Conservation (phyloP, 2,888 invertebrate genomes). For the Ormyrus labotus region DNA sequence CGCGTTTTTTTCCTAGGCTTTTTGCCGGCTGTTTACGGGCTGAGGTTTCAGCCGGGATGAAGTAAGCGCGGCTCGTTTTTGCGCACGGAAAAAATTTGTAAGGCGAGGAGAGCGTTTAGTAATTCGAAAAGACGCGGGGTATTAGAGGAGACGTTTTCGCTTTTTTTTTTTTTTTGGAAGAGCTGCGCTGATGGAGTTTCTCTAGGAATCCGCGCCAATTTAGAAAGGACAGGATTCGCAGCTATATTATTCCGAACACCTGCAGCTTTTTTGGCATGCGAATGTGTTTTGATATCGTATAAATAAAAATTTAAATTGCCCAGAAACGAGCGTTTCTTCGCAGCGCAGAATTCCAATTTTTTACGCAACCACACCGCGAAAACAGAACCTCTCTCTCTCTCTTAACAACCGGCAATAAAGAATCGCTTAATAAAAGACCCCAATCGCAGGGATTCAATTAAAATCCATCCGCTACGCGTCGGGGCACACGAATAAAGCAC, state of each 20-base stretch:
- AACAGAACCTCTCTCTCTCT: no score
- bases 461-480: no score
- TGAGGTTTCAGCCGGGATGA: slow-evolving; percentile 7
- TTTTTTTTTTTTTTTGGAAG: slow-evolving; percentile 12
- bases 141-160: slow-evolving; percentile 6
- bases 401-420: no score
- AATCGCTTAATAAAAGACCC: no score
- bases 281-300: slow-evolving; percentile 9
- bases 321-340: background rate
- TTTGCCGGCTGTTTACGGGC: slow-evolving; percentile 23
- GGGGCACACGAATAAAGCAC: no score
- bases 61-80: background rate
- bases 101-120: slow-evolving; percentile 1
- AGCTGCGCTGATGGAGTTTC: background rate
- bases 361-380: no score
- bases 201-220: slow-evolving; percentile 12
- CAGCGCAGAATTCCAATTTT: no score
- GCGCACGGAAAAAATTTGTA: slow-evolving; percentile 20
- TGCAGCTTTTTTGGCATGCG: slow-evolving; percentile 7
- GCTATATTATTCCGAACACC: slow-evolving; percentile 20
- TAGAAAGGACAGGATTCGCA: background rate
- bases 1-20: background rate
- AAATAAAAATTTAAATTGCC: slow-evolving; percentile 14
- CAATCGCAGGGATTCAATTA: no score
- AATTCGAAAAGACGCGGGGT: background rate